Evolutionary conservation across 2,113 vertebrate genomes (phyloP).

Genomic region (Rhipidura dahli): DNA sequence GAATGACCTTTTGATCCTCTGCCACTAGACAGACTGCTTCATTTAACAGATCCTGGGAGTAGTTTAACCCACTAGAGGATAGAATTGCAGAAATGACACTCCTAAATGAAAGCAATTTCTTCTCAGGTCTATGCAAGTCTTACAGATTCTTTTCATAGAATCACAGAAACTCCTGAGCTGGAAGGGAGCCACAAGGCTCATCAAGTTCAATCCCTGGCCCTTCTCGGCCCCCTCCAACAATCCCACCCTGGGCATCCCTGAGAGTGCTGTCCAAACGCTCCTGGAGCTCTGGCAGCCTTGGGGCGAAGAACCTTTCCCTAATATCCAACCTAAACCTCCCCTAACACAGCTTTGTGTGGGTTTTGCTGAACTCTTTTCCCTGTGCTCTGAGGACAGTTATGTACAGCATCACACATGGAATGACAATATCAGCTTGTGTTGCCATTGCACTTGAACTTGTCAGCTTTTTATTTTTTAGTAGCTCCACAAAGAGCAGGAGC

Average conservation of each 20-base stretch:
- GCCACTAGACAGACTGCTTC: neutral
- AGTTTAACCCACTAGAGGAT: neutral
- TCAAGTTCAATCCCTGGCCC: accelerated
- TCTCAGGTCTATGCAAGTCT: neutral
- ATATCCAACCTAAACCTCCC: neutral
- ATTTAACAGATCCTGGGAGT: neutral
- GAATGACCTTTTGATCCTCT: neutral
- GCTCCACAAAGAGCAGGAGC: neutral
- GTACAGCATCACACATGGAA: neutral
- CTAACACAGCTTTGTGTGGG: neutral
- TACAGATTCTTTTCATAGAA: neutral
- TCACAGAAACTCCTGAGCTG: neutral
- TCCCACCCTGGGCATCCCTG: neutral
- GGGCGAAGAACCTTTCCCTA: neutral
- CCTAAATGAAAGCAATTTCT: neutral
- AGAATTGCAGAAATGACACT: neutral
- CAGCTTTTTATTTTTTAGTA: neutral
- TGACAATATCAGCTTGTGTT: neutral
- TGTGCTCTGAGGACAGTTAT: neutral
- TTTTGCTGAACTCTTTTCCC: neutral
- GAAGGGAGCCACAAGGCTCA: neutral
- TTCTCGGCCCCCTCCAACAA: accelerated
- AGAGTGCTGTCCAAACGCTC: neutral
- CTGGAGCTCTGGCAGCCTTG: neutral
- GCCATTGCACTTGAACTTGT: neutral